phyloP scores from a whole-genome alignment of 2,888 invertebrate species.

The Physocephala rufipes region DNA sequence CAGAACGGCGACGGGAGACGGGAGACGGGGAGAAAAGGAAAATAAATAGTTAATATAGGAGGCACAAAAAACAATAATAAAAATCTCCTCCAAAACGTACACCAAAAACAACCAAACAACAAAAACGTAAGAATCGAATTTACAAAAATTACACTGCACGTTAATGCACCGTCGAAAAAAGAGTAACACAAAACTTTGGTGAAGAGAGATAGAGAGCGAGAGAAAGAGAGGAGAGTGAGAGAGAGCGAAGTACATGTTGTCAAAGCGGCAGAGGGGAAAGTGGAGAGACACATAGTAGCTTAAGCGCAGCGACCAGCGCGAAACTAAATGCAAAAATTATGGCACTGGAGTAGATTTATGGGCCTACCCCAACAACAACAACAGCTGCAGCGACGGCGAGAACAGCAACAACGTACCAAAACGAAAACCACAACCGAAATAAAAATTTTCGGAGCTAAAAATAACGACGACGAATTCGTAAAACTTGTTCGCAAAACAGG shows the following conservation, averaged over 20 bases:
- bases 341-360: conserved; percentile 54
- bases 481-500: conserved; percentile 36
- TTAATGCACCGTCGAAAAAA: background rate
- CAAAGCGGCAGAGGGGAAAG: conserved; percentile 26
- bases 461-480: conserved; percentile 39
- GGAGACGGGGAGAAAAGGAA: conserved; percentile 32
- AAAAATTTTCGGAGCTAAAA: conserved; percentile 49
- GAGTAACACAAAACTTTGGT: background rate
- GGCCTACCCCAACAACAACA: conserved; percentile 46
- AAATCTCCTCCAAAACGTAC: background rate
- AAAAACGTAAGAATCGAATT: conserved; percentile 10
- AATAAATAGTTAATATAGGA: background rate
- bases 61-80: background rate
- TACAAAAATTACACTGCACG: conserved; percentile 29
- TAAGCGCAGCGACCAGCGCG: conserved; percentile 35
- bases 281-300: conserved; percentile 39
- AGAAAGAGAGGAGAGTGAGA: background rate
- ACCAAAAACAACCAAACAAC: background rate
- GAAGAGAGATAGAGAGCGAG: background rate
- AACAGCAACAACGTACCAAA: conserved; percentile 8
- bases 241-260: background rate
- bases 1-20: conserved; percentile 31
- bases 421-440: conserved; percentile 47
- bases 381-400: conserved; percentile 8
- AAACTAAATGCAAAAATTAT: conserved; percentile 51